Evolutionary conservation across 2,888 invertebrate genomes (phyloP).

Genomic region (Caprella mutica): DNA sequence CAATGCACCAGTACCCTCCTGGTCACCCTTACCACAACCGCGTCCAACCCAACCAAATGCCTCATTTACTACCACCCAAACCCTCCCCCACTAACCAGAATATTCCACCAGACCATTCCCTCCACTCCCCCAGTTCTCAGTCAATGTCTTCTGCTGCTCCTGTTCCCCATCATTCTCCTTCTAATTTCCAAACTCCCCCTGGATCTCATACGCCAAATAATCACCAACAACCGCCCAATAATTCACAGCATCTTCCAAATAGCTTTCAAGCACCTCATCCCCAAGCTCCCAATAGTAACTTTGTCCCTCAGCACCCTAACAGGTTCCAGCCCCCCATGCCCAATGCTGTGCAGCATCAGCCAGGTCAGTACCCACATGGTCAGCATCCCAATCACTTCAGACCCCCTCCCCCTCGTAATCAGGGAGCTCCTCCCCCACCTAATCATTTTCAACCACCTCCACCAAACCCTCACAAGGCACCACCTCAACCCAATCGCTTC

Average conservation of each 20-base stretch:
- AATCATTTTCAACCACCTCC: too few species aligned
- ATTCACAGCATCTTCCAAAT: slow-evolving; percentile 8
- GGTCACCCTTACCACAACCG: slow-evolving; percentile 17
- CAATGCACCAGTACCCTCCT: slow-evolving; percentile 6
- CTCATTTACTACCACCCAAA: not conserved
- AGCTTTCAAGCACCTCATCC: not conserved
- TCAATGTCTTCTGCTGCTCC: too few species aligned
- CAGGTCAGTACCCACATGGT: not conserved
- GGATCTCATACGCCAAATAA: too few species aligned
- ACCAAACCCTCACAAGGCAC: too few species aligned
- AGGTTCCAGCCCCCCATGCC: not conserved
- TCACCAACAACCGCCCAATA: slow-evolving; percentile 10
- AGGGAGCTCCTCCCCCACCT: too few species aligned
- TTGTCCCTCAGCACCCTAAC: not conserved
- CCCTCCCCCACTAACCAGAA: too few species aligned
- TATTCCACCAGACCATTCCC: too few species aligned
- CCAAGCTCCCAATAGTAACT: not conserved
- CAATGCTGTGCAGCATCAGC: not conserved
- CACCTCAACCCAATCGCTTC: too few species aligned
- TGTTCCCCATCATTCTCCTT: too few species aligned
- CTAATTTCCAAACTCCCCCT: too few species aligned
- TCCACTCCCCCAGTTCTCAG: too few species aligned
- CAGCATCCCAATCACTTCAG: not conserved
- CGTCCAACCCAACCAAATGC: slow-evolving; percentile 8
- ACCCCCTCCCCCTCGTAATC: not conserved